Evolutionary conservation across 2,888 invertebrate genomes (phyloP), one percentile per base, ranked within the genome.

Genomic region (Biston betularia): DNA sequence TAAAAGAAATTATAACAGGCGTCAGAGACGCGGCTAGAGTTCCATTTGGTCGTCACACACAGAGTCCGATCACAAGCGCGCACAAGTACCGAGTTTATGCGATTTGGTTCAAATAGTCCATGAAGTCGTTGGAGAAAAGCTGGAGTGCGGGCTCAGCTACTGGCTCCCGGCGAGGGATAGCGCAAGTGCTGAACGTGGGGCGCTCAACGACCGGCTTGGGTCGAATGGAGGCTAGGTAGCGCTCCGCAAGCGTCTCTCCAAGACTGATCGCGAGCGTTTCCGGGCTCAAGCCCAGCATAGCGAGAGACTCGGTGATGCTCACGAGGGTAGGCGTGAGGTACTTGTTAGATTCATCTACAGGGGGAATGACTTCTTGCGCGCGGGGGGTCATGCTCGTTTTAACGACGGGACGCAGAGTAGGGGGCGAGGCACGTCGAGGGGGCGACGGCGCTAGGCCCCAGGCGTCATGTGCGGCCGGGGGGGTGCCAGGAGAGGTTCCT

Each of bases 51-150:
- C 74, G 69, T 70, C 80, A 81, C 75, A 82, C 79, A 74, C 50
- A 42, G 61, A 84, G 84, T 87, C 78, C 79, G 77, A 77, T 80
- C 77, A 79, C 80, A 74, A 70, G 74, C 76, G 75, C 78, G 76
- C 76, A 76, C 73, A 72, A 77, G 65, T 74, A 61, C 55, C 70
- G 64, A 80, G 68, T 71, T 87, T 90, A 95, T 76, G 94, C 95
- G 85, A 95, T 94, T 88, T 95, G 95, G 86, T 95, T 95, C 78
- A 95, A 86, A 85, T 95, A 95, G 83, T 95, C 94, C 76, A 95
- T 94, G 86, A 95, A 95, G 82, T 95, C 94, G 84, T 94, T 95
- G 68, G 95, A 95, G 85, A 95, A 95, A 69, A 95, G 93, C 85
- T 95, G 95, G 79, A 95, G 90, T 53, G 90, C 84, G 44, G 94